Percentiles rank a stretch among this genome's conserved stretches.
Conservation (phyloP, 53 echinoderm and acorn worm species). For the Pentamera pediparva region DNA sequence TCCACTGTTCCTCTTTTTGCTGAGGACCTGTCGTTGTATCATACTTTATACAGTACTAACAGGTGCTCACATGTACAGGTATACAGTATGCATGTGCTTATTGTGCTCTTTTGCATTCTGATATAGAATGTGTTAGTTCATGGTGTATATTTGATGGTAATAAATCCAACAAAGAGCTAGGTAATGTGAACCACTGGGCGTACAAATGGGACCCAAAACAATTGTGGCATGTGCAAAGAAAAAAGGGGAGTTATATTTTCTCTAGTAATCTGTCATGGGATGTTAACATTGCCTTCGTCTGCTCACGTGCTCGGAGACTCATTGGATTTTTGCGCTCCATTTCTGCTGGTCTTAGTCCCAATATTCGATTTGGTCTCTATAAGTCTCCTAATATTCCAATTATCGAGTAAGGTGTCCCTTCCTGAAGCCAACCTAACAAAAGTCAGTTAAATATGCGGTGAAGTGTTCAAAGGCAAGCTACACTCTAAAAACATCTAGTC, state of each 20-base stretch:
- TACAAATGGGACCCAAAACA: not conserved
- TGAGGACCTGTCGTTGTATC: constrained; percentile 23
- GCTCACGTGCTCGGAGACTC: not conserved
- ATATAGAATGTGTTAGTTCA: not conserved
- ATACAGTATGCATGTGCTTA: too few species aligned
- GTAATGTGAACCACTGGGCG: not conserved
- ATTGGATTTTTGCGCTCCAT: not conserved
- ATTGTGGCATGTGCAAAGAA: not conserved
- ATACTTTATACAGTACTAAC: not conserved
- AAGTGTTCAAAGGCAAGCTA: not conserved
- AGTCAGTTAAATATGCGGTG: too few species aligned
- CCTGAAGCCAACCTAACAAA: too few species aligned
- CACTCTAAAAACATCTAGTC: too few species aligned
- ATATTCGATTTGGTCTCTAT: not conserved
- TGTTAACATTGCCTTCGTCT: not conserved
- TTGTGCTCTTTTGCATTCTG: not conserved
- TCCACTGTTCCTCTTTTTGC: constrained; percentile 26
- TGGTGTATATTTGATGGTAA: not conserved
- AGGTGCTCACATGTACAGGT: too few species aligned
- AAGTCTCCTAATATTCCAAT: not conserved
- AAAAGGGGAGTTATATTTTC: not conserved
- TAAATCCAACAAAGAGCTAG: not conserved
- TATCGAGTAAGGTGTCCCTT: not conserved
- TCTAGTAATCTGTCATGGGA: not conserved
- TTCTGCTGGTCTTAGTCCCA: not conserved